These are phyloP conservation scores for Gadus macrocephalus DNA, from an alignment of 2,113 vertebrate species.

Conservation along the genomic window DNA sequence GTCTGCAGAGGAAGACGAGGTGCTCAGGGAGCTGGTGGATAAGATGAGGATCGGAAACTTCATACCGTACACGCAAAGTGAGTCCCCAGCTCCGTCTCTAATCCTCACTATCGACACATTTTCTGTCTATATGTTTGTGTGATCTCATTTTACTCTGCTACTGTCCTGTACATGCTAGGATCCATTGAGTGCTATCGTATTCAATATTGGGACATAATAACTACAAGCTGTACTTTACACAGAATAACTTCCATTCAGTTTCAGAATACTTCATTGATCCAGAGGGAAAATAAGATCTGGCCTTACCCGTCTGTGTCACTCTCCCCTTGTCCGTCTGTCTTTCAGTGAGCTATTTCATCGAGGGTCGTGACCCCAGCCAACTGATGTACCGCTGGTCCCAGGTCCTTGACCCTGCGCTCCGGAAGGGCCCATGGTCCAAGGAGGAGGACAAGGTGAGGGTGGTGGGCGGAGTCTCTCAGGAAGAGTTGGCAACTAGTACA, in stretches of 20 bases:
- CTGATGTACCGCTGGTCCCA: constrained; percentile 87
- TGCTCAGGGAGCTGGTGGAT: constrained; percentile 79
- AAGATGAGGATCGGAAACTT: constrained; percentile 92
- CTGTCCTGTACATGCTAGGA: no score
- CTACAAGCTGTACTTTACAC: no score
- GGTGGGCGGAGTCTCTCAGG: not conserved
- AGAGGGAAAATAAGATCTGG: no score
- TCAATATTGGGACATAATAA: no score
- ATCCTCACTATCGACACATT: constrained; percentile 72
- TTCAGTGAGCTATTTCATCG: constrained; percentile 95
- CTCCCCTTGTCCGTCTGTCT: constrained; percentile 7
- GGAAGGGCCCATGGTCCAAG: constrained; percentile 80
- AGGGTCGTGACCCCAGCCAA: constrained; percentile 83
- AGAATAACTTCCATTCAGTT: no score
- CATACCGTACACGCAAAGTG: constrained; percentile 89
- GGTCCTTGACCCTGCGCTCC: constrained; percentile 82
- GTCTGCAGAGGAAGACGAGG: constrained; percentile 77
- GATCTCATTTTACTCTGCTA: no score
- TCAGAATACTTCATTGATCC: no score
- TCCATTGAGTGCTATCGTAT: no score
- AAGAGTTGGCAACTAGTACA: not conserved
- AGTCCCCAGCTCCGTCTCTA: constrained; percentile 11
- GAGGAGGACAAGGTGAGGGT: constrained; percentile 81
- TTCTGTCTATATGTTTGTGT: not conserved
- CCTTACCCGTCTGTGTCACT: no score